Base-by-base conservation (phyloP, 1,140 invertebrate species). In the Zaprionus taronus region DNA sequence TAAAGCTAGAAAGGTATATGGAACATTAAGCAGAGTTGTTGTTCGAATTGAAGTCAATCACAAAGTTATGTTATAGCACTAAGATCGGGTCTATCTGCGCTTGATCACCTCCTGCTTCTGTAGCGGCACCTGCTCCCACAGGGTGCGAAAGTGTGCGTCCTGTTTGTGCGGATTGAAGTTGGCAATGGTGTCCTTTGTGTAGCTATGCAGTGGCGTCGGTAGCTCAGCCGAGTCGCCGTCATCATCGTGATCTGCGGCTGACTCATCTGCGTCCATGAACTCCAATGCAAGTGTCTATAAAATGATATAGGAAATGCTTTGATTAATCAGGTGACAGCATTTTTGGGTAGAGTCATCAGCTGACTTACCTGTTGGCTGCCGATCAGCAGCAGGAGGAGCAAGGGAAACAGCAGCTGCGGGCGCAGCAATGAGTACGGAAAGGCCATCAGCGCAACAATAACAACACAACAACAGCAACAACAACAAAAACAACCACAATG, bases 61-160 rank as follows among this genome's bases (percentile, higher is more conserved):
- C 26, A 28, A 26, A 26, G 3, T 26, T 5, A 26, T 26, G 24
- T 1, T 26, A 26, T 28, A 7, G 26, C 28, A 31, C 28, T 31
- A 31, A 1, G 11, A 11, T 11, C 24, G 15, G 7, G 7, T 5
- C 67, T 64, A 80, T 65, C 74, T 38, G 3, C 80, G 53, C 65
- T 87, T 87, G 31, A 87, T 87, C 49, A 87, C 80, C 58, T 87
- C 81, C 38, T 62, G 62, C 44, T 89, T 90, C 34, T 89, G 79
- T 0, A 55, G 66, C 0, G 84, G 84, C 44, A 89, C 72, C 0
- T 81, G 75, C 41, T 89, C 84, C 84, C 84, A 89, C 1, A 72
- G 56, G 7, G 80, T 77, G 4, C 81, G 81, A 15, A 90, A 89
- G 5, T 77, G 71, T 0, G 69, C 60, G 49, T 89, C 85, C 12